Base-by-base conservation (phyloP, 2,113 vertebrate genomes). In the Malurus cyaneus region DNA sequence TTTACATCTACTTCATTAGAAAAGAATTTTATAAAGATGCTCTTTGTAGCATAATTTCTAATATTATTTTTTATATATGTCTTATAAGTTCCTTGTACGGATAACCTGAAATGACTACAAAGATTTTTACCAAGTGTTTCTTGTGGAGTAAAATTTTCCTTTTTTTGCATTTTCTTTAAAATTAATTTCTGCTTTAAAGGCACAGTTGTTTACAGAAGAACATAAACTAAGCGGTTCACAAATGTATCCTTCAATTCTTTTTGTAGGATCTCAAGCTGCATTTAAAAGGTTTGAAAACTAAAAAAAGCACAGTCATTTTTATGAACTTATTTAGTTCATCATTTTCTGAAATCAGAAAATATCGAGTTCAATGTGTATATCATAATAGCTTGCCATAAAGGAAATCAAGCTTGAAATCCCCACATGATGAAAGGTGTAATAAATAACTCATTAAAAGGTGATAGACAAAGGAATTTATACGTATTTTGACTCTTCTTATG, bases 381-480 rank as follows among this genome's bases (percentile, higher is more conserved):
- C 73, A 34, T 64, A 80, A 62, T 50, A 85, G 36, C n/a, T 88
- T 89, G 23, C 65, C 70, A 77, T 89, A 90, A 92, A 69, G 36
- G 9, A 91, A 92, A 92, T 76, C 61, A 92, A 93, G 74, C 36
- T 79, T 82, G 53, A 92, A 93, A 96, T 80, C 32, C 23, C 71
- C 50, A 69, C 31, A 42, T 78, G 88, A 87, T 54, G 50, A 84
- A 74, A 94, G 86, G 42, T 50, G 31, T 34, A 64, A 85, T 60
- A 88, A 80, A 65, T 72, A 71, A 59, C 31, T 77, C 78, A 90
- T 90, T 92, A 84, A 94, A 92, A 59, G 28, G 49, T 70, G 49
- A 79, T 50, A 80, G 42, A 85, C 62, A 86, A 80, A 86, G 41
- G 20, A 49, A 83, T 77, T 80, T 72, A 52, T 52, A 70, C 6